phyloP scores from a whole-genome alignment of 2,113 vertebrate genomes.

The Heloderma charlesbogerti region DNA sequence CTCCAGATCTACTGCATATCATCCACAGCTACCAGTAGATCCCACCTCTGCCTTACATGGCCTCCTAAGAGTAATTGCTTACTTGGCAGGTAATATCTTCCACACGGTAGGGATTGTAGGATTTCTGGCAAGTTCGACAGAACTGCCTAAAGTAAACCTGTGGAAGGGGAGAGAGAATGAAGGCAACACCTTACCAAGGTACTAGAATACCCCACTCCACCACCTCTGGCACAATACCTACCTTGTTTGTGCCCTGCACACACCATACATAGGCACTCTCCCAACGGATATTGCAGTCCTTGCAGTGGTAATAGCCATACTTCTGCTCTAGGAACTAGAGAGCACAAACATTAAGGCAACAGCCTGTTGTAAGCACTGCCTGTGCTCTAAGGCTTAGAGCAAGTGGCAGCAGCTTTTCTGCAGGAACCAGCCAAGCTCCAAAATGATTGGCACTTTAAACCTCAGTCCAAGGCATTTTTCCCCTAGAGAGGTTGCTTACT shows the following conservation, averaged over 20 bases:
- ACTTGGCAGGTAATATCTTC: constrained; percentile 96
- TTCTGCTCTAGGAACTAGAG: constrained; percentile 95
- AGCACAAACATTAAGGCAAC: constrained; percentile 42
- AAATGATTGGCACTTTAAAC: not conserved
- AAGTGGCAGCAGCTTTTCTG: not conserved
- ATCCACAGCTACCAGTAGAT: not conserved
- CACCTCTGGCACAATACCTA: constrained; percentile 44
- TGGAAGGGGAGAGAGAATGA: not conserved
- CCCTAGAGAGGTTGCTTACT: not conserved
- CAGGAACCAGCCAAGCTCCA: not conserved
- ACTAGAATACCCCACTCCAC: accelerated
- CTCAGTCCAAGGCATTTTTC: too few relatives aligned
- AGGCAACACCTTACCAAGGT: accelerated
- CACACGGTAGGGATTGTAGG: constrained; percentile 95
- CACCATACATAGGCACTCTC: constrained; percentile 99
- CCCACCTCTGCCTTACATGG: not conserved
- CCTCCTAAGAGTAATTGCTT: constrained; percentile 54
- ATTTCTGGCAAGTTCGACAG: constrained; percentile 93
- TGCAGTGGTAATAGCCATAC: constrained; percentile 97
- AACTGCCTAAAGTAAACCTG: constrained; percentile 98
- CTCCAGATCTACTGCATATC: not conserved
- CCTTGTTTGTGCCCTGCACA: constrained; percentile 97
- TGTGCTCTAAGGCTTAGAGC: not conserved
- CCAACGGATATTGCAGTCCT: constrained; percentile 94
- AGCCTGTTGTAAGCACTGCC: not conserved